phyloP scores from a whole-genome alignment of 2,888 invertebrate genomes.

The Tricholauxania praeusta region DNA sequence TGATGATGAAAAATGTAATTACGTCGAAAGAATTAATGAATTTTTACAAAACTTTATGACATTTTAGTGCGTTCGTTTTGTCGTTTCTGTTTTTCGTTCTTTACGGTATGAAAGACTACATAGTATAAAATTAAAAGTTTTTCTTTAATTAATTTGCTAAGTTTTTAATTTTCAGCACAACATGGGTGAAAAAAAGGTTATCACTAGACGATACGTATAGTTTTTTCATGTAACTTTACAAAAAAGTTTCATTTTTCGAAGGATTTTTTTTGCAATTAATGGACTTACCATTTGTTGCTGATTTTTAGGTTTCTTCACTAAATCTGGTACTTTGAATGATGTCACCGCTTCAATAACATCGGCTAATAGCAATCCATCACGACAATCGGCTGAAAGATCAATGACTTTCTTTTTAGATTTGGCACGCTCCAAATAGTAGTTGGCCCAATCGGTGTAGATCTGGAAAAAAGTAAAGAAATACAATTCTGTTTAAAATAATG shows the following conservation, averaged over 20 bases:
- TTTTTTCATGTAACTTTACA: not conserved
- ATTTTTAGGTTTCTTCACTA: conserved; percentile 87
- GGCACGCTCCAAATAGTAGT: conserved; percentile 95
- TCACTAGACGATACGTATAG: not conserved
- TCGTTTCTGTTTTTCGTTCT: conserved; percentile 3
- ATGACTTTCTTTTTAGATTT: conserved; percentile 86
- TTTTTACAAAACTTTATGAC: conserved; percentile 47
- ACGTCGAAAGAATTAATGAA: conserved; percentile 32
- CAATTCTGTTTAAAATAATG: not conserved
- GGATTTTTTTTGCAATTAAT: not conserved
- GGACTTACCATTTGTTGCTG: conserved; percentile 92
- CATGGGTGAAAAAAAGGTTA: too few species aligned
- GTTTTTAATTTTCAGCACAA: conserved; percentile 9
- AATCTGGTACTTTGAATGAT: conserved; percentile 79
- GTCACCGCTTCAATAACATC: conserved; percentile 96
- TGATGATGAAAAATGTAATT: conserved; percentile 33
- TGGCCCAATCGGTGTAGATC: conserved; percentile 99
- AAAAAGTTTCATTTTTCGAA: not conserved
- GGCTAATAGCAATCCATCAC: conserved; percentile 91
- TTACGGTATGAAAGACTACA: not conserved
- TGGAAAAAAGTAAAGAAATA: conserved; percentile 68
- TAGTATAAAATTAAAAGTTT: conserved; percentile 1
- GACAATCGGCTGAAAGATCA: conserved; percentile 90
- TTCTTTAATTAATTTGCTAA: conserved; percentile 19
- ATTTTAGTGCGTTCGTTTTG: conserved; percentile 47